phyloP scores from a whole-genome alignment of 2,797 vertebrate genomes.

The Chaenodraco wilsoni region DNA sequence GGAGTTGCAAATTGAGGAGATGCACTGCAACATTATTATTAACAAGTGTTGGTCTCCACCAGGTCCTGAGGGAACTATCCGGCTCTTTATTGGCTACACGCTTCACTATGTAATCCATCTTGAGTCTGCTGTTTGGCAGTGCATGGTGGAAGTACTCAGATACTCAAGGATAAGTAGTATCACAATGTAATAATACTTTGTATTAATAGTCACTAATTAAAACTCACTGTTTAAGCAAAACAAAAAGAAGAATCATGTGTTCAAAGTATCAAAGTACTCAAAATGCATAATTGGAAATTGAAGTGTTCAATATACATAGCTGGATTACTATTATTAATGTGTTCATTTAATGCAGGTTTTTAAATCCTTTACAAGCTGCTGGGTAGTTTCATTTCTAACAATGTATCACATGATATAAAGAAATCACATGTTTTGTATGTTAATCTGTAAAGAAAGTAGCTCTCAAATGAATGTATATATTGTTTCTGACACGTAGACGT shows the following conservation, averaged over 20 bases:
- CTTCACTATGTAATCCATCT: not conserved
- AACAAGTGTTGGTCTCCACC: not conserved
- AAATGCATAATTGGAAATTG: not conserved
- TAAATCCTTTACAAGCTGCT: not conserved
- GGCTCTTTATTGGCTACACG: not conserved
- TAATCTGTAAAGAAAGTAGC: not conserved
- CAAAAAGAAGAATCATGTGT: not conserved
- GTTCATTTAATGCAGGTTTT: no score
- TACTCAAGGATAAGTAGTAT: not conserved
- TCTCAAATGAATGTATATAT: not conserved
- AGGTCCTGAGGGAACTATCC: not conserved
- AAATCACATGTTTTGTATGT: not conserved
- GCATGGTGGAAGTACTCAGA: not conserved
- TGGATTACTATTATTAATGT: no score
- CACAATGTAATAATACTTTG: not conserved
- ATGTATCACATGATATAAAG: not conserved
- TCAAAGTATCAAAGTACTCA: not conserved
- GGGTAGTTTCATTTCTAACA: not conserved
- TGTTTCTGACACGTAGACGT: not conserved
- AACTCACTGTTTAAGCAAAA: not conserved
- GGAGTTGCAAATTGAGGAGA: not conserved
- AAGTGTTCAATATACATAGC: not conserved
- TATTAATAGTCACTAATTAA: not conserved
- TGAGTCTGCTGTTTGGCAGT: not conserved
- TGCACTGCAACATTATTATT: not conserved